Percentiles rank a stretch among this genome's conserved stretches.
phyloP scores from a whole-genome alignment of 2,797 vertebrate species.

The Sebastes nivosus region DNA sequence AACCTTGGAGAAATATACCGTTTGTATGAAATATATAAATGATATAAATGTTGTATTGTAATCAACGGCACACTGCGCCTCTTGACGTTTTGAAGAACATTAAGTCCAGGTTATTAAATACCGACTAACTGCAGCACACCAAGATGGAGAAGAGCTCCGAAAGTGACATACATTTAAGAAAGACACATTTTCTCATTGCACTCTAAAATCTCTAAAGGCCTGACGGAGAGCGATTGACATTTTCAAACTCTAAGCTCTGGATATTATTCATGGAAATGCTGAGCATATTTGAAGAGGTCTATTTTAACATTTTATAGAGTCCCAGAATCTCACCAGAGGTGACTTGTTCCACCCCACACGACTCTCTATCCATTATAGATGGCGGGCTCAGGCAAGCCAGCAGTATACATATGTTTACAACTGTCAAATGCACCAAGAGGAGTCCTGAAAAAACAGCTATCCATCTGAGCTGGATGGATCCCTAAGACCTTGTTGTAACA shows the following conservation, averaged over 20 bases:
- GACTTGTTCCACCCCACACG: conserved; percentile 55
- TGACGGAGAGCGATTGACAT: conserved; percentile 28
- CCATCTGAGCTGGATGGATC: conserved; percentile 52
- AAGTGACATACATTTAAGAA: conserved; percentile 30
- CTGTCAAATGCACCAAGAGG: conserved; percentile 64
- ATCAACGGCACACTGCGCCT: background rate
- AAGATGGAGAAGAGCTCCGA: conserved; percentile 3
- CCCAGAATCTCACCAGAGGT: conserved; percentile 63
- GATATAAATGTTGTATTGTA: conserved; percentile 4
- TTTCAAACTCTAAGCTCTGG: conserved; percentile 29
- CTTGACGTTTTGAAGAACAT: conserved; percentile 23
- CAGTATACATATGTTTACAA: conserved; percentile 77
- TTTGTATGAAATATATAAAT: background rate
- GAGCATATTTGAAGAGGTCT: conserved; percentile 47
- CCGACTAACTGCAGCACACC: background rate
- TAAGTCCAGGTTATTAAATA: conserved; percentile 32
- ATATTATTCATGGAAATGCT: conserved; percentile 60
- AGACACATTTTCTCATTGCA: conserved; percentile 34
- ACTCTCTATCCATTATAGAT: conserved; percentile 76
- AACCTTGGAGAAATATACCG: background rate
- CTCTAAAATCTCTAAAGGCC: conserved; percentile 38
- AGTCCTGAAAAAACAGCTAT: conserved; percentile 45
- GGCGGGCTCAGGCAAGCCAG: conserved; percentile 41
- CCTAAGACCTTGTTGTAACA: conserved; percentile 47
- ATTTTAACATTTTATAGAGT: conserved; percentile 73